phyloP scores from a whole-genome alignment of 64 coral and sea anemone species.

The Astreopora myriophthalma region DNA sequence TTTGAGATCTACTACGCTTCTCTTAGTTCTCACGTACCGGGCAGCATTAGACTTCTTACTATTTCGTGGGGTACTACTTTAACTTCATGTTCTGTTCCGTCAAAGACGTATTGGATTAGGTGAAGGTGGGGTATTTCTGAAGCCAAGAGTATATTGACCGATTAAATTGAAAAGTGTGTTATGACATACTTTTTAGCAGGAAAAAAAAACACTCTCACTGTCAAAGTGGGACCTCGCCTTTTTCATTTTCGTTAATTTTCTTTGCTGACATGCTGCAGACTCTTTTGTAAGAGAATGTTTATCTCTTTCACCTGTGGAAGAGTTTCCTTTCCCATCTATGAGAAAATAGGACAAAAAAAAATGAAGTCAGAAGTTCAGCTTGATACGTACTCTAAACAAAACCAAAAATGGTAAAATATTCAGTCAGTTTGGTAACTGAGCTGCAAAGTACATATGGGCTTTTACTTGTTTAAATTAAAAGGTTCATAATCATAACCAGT shows the following conservation, averaged over 20 bases:
- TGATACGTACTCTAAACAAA: not conserved
- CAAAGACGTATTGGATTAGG: not conserved
- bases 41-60: not conserved
- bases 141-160: too few relatives aligned
- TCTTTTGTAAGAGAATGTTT: too few relatives aligned
- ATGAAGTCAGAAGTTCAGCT: not conserved
- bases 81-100: not conserved
- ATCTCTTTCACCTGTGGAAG: too few relatives aligned
- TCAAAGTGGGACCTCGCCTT: too few relatives aligned
- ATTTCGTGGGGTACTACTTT: not conserved
- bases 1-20: not conserved
- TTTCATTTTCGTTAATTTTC: too few relatives aligned
- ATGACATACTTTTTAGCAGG: too few relatives aligned
- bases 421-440: not conserved
- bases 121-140: conserved; percentile 2
- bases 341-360: too few relatives aligned
- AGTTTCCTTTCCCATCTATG: too few relatives aligned
- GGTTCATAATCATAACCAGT: not conserved
- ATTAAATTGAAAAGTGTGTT: too few relatives aligned
- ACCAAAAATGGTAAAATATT: not conserved
- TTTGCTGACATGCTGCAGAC: too few relatives aligned
- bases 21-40: conserved; percentile 18
- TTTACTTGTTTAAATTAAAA: not conserved
- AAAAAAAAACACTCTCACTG: too few relatives aligned
- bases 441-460: not conserved